Conservation (phyloP, 2,888 invertebrate genomes). For the Eledona agricola region DNA sequence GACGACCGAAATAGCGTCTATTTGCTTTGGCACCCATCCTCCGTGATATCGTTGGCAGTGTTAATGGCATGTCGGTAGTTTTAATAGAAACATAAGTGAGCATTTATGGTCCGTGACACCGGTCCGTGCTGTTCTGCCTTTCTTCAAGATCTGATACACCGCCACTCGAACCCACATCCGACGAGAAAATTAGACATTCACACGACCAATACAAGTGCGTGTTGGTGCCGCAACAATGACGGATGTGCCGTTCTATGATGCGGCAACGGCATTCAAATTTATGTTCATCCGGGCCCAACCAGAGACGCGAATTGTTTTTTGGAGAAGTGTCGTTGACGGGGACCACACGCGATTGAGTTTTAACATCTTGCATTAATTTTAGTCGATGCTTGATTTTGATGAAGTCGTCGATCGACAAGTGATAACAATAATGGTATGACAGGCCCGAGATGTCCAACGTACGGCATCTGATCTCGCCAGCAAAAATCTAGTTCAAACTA, state of each 20-base stretch:
- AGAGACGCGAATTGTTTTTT: neutral
- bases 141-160: conserved; percentile 56
- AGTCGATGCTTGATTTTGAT: conserved; percentile 47
- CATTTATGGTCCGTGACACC: conserved; percentile 64
- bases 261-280: conserved; percentile 59
- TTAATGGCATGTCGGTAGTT: conserved; percentile 58
- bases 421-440: conserved; percentile 55
- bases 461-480: conserved; percentile 53
- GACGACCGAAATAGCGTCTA: too few relatives aligned
- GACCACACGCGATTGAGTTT: conserved; percentile 33
- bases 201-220: conserved; percentile 38
- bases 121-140: conserved; percentile 54
- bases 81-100: conserved; percentile 65
- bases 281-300: conserved; percentile 50
- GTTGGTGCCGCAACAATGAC: conserved; percentile 54
- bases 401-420: conserved; percentile 57
- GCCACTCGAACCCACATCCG: conserved; percentile 46
- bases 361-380: conserved; percentile 35
- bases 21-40: conserved; percentile 48
- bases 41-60: conserved; percentile 56
- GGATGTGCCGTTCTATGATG: conserved; percentile 56
- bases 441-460: conserved; percentile 54
- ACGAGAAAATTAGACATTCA: conserved; percentile 41
- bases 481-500: conserved; percentile 49
- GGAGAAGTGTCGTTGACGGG: neutral